Base-by-base conservation (phyloP, 2,888 invertebrate genomes). In the Pteria penguin region DNA sequence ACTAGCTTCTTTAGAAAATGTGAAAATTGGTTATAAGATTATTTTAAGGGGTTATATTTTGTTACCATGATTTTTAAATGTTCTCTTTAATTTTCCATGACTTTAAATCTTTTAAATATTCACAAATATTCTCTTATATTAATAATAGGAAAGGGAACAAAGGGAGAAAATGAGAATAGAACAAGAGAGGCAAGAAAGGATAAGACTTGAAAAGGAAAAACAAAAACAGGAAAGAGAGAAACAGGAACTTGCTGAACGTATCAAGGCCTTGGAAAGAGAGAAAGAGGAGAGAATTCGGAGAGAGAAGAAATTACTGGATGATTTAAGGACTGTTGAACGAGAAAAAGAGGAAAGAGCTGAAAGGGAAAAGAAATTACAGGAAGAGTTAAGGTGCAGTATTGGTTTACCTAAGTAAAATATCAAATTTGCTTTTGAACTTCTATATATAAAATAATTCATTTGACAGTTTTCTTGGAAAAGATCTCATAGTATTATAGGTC, bases 191-290 rank as follows among this genome's bases (percentile, higher is more conserved):
- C 68, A 68, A 32, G 68, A 68, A 33, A 27, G 68, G 33, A 31
- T 32, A 32, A 29, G 68, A 32, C 68, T 68, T n/a, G 68, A 68
- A 55, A 68, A 55, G 29, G 68, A 68, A 33, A 68, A 68, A 32
- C 57, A 54, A 24, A 29, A 29, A 14, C 54, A 55, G 62, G 89
- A 89, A 58, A 85, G 57, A 57, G 68, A 68, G 14, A 68, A 68
- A 32, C 68, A 22, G 2, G 68, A 68, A 5, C 26, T 68, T 4
- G 68, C 68, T 5, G 68, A 68, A n/a, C 29, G 68, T 11, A 33
- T 68, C 57, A 68, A 68, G 57, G 55, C 45, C 5, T 52, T 68
- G 32, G 68, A 68, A 26, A 68, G 55, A 14, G 68, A 68, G 26
- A 68, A 68, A 5, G 68, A 68, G 33, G 68, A 68, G 32, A 68